Conservation (phyloP, 1,140 invertebrate species). For the Chelonus insularis region DNA sequence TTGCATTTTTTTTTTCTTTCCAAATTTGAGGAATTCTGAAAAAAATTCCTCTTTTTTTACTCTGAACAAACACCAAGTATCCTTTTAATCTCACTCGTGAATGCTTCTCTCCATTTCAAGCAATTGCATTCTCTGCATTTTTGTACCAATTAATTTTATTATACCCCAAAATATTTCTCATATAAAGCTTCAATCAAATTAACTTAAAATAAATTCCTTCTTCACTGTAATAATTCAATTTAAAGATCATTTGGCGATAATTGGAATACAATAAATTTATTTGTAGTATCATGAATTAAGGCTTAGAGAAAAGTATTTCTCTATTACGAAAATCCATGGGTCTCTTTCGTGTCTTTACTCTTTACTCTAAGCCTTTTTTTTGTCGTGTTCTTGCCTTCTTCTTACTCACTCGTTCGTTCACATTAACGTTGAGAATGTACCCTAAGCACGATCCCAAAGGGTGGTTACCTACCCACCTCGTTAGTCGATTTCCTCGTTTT, state of each 20-base stretch:
- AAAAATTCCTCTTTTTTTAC: too few relatives aligned
- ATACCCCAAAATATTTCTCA: too few relatives aligned
- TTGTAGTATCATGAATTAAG: background rate
- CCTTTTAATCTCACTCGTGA: too few relatives aligned
- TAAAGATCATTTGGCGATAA: background rate
- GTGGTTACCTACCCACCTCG: slow-evolving; percentile 32
- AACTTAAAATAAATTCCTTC: too few relatives aligned
- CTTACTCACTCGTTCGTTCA: background rate
- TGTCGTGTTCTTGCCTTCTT: background rate
- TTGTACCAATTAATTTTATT: too few relatives aligned
- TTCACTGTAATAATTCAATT: background rate
- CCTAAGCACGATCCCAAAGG: slow-evolving; percentile 20
- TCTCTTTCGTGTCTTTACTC: background rate
- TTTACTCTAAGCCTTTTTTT: background rate
- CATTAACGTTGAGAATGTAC: slow-evolving; percentile 15
- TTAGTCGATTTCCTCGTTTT: slow-evolving; percentile 32
- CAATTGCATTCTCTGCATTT: too few relatives aligned
- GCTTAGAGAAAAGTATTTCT: slow-evolving; percentile 22
- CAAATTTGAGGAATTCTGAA: too few relatives aligned
- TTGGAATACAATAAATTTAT: background rate
- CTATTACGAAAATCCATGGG: slow-evolving; percentile 24
- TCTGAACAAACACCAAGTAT: too few relatives aligned
- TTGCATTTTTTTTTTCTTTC: too few relatives aligned
- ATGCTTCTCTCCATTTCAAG: too few relatives aligned
- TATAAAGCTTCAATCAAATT: too few relatives aligned